Base-by-base conservation (phyloP, 2,113 vertebrate genomes). In the Tragelaphus buxtoni region DNA sequence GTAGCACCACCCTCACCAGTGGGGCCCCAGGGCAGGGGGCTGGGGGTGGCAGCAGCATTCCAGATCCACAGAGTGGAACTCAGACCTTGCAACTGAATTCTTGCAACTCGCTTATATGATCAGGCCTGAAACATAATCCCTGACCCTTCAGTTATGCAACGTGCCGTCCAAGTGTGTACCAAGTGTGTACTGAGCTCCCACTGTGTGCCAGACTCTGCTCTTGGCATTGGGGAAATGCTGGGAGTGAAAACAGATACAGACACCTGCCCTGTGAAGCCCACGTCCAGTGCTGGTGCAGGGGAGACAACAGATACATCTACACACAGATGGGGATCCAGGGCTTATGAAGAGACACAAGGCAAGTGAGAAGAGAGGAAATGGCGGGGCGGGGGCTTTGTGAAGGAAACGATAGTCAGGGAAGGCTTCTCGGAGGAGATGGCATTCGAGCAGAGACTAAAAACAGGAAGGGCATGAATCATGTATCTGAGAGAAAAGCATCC, bases 371-470 rank as follows among this genome's bases (percentile, higher is more conserved):
- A 55, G 5, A 61, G 20, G 22, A 16, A 69, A 39, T 45, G 47
- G 61, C 1, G 1, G 16, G 61, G 61, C 8, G 16, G 32, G 4
- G 32, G n/a, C n/a, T 69, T 69, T 69, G n/a, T 22, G n/a, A 69
- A 47, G 58, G 28, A 60, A 65, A 32, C 9, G 3, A 8, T 9
- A 32, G 30, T 58, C 55, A 74, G 49, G 79, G 63, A 95, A 92
- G 79, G 7, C 65, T 90, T 96, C 87, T 47, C 77, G 32, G 45
- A 58, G 88, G 28, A 91, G 26, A 20, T 13, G 12, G 28, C 28
- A 53, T 28, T 69, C 2, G 7, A 88, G 42, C 42, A 85, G n/a
- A 86, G 51, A 51, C n/a, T 45, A 17, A 79, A 76, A 32, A 32
- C 51, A 49, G 20, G 28, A 16, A 74, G 56, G 10, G 49, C 18